A percentile compares a stretch with the other conserved stretches of the same genome.
phyloP scores from a whole-genome alignment of 1,140 invertebrate genomes.

The Macrosteles quadrilineatus region DNA sequence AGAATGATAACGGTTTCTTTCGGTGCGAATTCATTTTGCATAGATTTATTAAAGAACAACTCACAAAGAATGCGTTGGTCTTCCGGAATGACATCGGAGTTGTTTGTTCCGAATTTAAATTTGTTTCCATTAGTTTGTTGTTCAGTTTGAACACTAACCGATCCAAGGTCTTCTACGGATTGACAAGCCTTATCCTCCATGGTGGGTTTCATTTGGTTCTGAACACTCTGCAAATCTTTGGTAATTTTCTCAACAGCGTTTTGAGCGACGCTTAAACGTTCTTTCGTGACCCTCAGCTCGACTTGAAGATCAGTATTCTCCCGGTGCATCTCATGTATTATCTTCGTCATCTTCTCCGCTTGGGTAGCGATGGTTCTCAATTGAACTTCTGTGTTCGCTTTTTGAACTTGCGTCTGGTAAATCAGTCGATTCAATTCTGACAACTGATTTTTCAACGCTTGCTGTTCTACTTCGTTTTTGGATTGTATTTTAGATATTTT shows the following conservation, averaged over 20 bases:
- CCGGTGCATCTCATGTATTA: background rate
- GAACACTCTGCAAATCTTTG: no score
- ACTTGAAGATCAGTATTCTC: slow-evolving; percentile 13
- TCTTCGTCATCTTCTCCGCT: background rate
- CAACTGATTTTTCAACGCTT: slow-evolving; percentile 2
- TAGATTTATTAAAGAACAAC: no score
- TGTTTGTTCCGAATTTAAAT: no score
- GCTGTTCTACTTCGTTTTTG: background rate
- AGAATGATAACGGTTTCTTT: no score
- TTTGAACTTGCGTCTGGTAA: background rate
- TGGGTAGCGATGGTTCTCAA: background rate
- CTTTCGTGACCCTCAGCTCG: background rate
- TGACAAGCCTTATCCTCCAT: no score
- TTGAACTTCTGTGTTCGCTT: background rate
- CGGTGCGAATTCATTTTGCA: no score
- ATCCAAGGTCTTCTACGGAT: no score
- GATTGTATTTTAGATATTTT: background rate
- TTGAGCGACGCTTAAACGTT: slow-evolving; percentile 4
- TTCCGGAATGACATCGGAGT: no score
- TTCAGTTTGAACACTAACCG: no score
- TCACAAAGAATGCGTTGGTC: no score
- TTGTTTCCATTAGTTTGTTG: no score
- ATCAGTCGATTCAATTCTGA: background rate
- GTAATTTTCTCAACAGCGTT: background rate
- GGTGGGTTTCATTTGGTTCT: no score